A percentile compares a stretch with the other conserved stretches of the same genome.
Conservation (phyloP, 2,888 invertebrate genomes). For the Trisateles emortualis region DNA sequence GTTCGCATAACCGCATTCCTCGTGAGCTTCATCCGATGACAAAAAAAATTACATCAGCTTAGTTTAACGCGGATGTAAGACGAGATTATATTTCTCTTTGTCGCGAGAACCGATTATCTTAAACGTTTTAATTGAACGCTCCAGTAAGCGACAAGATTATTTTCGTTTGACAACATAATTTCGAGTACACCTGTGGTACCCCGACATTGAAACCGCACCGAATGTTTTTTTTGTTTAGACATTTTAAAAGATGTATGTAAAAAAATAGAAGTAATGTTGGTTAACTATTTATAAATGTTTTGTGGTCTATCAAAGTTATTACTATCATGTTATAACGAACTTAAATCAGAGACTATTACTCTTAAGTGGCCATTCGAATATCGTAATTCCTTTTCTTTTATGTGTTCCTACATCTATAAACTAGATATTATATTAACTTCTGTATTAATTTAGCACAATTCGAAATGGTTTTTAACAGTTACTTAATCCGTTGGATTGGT, state of each 20-base stretch:
- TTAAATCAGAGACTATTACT: too few species aligned
- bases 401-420: conserved; percentile 14
- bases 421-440: conserved; percentile 14
- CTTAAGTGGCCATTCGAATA: too few species aligned
- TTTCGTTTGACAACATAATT: conserved; percentile 1
- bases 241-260: too few species aligned
- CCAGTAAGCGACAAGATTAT: not conserved
- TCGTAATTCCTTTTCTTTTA: not conserved
- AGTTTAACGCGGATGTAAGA: conserved; percentile 19
- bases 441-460: conserved; percentile 17
- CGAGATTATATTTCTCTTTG: conserved; percentile 22
- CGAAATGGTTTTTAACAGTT: conserved; percentile 16
- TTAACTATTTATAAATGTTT: too few species aligned
- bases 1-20: conserved; percentile 73
- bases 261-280: too few species aligned
- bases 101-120: conserved; percentile 1
- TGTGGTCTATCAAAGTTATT: too few species aligned
- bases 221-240: too few species aligned
- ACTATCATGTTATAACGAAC: too few species aligned
- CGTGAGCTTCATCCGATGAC: conserved; percentile 47
- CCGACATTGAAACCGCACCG: too few species aligned
- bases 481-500: not conserved
- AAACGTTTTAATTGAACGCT: conserved; percentile 21
- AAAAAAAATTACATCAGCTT: conserved; percentile 54
- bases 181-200: too few species aligned